Conservation (phyloP, 2,113 vertebrate genomes). For the Platichthys flesus region DNA sequence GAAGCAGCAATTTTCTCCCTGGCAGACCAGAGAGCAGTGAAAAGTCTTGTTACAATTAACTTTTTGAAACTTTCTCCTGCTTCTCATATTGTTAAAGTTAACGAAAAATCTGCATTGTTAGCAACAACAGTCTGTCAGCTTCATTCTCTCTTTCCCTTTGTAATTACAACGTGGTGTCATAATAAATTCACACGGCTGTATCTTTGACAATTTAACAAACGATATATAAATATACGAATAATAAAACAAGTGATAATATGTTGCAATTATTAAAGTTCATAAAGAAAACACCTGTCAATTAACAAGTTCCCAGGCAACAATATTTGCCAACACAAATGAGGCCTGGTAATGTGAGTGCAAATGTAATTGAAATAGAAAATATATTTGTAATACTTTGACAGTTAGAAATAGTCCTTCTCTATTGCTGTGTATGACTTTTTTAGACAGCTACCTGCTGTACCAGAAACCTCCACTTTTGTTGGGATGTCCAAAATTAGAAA, state of each 20-base stretch:
- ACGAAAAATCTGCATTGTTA: conserved; percentile 24
- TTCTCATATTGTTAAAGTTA: conserved; percentile 51
- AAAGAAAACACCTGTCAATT: neutral
- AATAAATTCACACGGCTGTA: conserved; percentile 13
- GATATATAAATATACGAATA: neutral
- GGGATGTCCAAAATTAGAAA: conserved; percentile 77
- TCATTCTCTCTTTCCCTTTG: neutral
- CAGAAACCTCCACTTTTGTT: conserved; percentile 71
- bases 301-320: conserved; percentile 4
- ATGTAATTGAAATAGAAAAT: neutral
- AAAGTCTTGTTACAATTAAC: conserved; percentile 61
- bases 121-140: conserved; percentile 10
- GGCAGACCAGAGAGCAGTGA: conserved; percentile 70
- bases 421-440: conserved; percentile 7
- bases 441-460: conserved; percentile 75
- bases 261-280: neutral
- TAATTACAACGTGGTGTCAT: conserved; percentile 9
- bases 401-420: neutral
- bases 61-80: conserved; percentile 52
- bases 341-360: neutral
- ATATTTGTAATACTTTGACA: neutral
- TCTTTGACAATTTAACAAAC: conserved; percentile 1
- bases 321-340: neutral
- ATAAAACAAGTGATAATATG: too few relatives aligned
- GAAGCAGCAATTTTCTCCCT: conserved; percentile 81